Base-by-base conservation (phyloP, 2,797 vertebrate species). In the Hirundo rustica region DNA sequence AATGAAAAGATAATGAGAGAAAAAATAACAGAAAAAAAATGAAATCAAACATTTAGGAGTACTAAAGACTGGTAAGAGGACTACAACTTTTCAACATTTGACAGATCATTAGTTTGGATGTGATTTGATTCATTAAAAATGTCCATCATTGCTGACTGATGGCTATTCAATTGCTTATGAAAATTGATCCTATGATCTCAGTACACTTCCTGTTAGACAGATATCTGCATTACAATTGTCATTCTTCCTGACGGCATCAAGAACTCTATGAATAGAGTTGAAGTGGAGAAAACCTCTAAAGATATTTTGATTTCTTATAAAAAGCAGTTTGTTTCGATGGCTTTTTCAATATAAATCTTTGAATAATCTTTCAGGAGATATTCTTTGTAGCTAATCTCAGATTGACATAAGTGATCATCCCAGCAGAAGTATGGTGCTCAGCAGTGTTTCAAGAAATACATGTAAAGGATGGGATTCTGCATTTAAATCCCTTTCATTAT, bases 141-240 rank as follows among this genome's bases (percentile, higher is more conserved):
- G 6, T 75, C 36, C 75, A 62, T 62, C 44, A 54, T 68, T 89
- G 77, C 32, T 76, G 81, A 89, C n/a, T 68, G 77, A 88, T 81
- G 36, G 32, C 23, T 94, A 68, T 62, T 78, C 64, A 93, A 45
- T 34, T 66, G 9, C 47, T 72, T 85, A 82, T 54, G 57, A 55
- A 93, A 91, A 95, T 86, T 88, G 64, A 90, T 91, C 47, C n/a
- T 67, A 7, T 22, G 17, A 73, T 87, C 44, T 86, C 79, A 82
- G 50, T 70, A 57, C 51, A 76, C 27, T 77, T 92, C 32, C 27
- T 84, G 18, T 62, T 82, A 60, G 62, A 76, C 40, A 93, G 66
- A 50, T 66, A 79, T 45, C 66, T 91, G 50, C 58, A 80, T 68
- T 80, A 62, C 23, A 91, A 51, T 38, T 68, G 34, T 73, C 44